Base-by-base conservation (phyloP, 2,888 invertebrate species). In the Mylabris sibirica region DNA sequence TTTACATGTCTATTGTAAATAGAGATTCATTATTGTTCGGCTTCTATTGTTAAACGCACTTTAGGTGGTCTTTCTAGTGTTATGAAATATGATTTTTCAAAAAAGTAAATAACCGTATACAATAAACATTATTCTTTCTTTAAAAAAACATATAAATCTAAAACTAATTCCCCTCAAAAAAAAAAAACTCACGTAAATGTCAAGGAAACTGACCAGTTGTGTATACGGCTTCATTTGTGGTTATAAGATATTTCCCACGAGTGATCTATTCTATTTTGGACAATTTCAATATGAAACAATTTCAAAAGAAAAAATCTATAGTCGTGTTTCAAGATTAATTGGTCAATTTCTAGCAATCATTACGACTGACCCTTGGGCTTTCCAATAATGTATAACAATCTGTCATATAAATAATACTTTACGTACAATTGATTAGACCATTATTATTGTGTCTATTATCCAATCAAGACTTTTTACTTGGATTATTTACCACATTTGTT, bases 191-290 rank as follows among this genome's bases (percentile, higher is more conserved):
- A 35, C 41, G 44, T 53, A 53, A 53, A 53, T 53, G 53, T 53
- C 53, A 53, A 53, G 53, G 53, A 24, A 53, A 53, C 53, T 24
- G 53, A 14, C 53, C 53, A 24, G 12, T n/a, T n/a, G n/a, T 53
- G 22, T 53, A 53, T 24, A 53, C 22, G 53, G 53, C 53, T 53
- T 53, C 53, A 53, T 53, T 53, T 53, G 53, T 53, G 22, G 53
- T 53, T 53, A 4, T 53, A 20, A n/a, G 49, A 11, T 49, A 49
- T 53, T 53, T 53, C 53, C 53, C 53, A 53, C 53, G 53, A 53
- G 53, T 12, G 44, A 17, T n/a, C 20, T 12, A 24, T 22, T 53
- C 24, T 24, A 53, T 53, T 53, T 53, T 53, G 11, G 24, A 53
- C 22, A 24, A 24, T 53, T 53, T 24, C 22, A 53, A 53, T 24